These are phyloP conservation scores for Indri indri DNA, from an alignment of 2,113 vertebrate species.

Conservation along the genomic window DNA sequence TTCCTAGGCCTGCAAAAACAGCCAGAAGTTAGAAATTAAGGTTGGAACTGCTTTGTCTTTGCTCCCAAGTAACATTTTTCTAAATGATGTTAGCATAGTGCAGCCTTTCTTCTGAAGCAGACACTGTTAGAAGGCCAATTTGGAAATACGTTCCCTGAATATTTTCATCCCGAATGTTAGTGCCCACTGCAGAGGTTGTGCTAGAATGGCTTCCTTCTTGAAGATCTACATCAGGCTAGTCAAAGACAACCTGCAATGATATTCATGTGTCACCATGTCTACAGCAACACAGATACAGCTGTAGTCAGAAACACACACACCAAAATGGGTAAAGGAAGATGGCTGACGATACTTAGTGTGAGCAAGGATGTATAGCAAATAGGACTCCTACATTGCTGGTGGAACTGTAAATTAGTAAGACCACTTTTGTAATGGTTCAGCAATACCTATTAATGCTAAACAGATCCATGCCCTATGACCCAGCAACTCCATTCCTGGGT, in stretches of 20 bases:
- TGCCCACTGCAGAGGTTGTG: constrained; percentile 34
- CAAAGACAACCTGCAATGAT: background rate
- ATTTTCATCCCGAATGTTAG: constrained; percentile 6
- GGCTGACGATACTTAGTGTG: background rate
- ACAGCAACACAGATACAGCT: background rate
- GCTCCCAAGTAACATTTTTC: constrained; percentile 56
- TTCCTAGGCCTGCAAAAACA: constrained; percentile 18
- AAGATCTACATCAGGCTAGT: background rate
- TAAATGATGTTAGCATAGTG: constrained; percentile 40
- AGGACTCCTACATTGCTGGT: background rate
- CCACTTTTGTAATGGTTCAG: background rate
- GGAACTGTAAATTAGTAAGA: constrained; percentile 5
- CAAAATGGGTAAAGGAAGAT: background rate
- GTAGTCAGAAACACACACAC: background rate
- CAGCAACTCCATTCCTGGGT: background rate
- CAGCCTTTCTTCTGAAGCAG: constrained; percentile 43
- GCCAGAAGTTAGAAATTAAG: constrained; percentile 49
- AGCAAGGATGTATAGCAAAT: background rate
- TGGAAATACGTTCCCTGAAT: background rate
- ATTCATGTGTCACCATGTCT: background rate
- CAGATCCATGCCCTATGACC: background rate
- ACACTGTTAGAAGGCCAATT: constrained; percentile 31
- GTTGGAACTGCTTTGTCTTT: constrained; percentile 47
- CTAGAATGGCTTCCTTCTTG: background rate
- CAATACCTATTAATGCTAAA: background rate